Evolutionary conservation across 2,113 vertebrate genomes (phyloP).

Genomic region (Forbesichthys agassizii): DNA sequence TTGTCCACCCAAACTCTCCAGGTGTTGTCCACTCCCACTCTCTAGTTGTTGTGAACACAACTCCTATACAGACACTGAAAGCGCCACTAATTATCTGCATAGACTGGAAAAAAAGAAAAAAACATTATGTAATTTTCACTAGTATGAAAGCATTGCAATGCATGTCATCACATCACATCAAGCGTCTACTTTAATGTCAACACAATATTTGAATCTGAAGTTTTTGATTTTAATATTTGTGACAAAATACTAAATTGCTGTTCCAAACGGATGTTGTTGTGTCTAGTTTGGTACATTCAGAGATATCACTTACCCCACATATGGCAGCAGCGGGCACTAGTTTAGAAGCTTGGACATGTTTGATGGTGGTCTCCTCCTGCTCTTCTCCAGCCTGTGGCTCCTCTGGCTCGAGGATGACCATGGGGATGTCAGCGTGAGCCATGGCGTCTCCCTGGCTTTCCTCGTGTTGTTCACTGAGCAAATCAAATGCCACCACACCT

Average conservation of each 20-base stretch:
- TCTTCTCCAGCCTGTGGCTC: background rate
- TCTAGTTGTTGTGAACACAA: constrained; percentile 50
- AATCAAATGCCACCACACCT: too few relatives aligned
- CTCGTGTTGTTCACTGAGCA: too few relatives aligned
- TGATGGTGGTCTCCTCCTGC: background rate
- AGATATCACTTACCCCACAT: constrained; percentile 63
- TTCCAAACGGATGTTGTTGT: too few relatives aligned
- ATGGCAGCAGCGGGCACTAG: constrained; percentile 18
- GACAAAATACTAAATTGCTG: too few relatives aligned
- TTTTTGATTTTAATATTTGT: too few relatives aligned
- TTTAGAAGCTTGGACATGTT: constrained; percentile 50
- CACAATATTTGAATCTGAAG: too few relatives aligned
- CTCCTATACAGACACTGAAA: constrained; percentile 65
- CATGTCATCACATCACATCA: background rate
- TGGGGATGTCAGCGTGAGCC: constrained; percentile 58
- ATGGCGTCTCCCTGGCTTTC: constrained; percentile 42
- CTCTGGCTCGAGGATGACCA: constrained; percentile 46
- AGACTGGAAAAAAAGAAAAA: constrained; percentile 44
- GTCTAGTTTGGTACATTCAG: background rate
- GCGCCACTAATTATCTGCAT: constrained; percentile 68
- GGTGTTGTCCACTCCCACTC: too few relatives aligned
- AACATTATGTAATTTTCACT: background rate
- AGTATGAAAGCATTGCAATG: background rate
- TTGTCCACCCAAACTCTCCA: too few relatives aligned
- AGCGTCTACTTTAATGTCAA: too few relatives aligned